A percentile compares a stretch with the other conserved stretches of the same genome.
Evolutionary conservation across 1,140 invertebrate genomes (phyloP).

Genomic region (Aphis gossypii): DNA sequence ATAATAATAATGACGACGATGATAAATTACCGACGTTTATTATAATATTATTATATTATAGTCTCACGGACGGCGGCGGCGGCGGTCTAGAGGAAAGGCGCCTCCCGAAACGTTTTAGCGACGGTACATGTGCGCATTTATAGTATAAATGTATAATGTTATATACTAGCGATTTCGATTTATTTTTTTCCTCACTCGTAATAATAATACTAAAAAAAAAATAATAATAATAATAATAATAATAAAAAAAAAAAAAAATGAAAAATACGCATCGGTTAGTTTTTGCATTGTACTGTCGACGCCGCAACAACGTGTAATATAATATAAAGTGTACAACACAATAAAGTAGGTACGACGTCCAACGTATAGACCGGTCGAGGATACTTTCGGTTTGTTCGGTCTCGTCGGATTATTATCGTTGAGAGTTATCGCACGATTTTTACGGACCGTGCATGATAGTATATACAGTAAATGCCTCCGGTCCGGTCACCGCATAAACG

Average conservation of each 20-base stretch:
- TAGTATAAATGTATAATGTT: not conserved
- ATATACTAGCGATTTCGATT: slow-evolving; percentile 3
- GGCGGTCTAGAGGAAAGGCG: not conserved
- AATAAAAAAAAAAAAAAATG: not conserved
- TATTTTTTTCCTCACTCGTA: slow-evolving; percentile 2
- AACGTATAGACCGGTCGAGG: not conserved
- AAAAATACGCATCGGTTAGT: not conserved
- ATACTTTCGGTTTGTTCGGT: slow-evolving; percentile 9
- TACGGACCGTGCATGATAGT: not conserved
- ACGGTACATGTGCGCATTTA: too few relatives aligned
- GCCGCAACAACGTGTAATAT: slow-evolving; percentile 10
- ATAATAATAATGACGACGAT: not conserved
- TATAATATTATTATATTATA: not conserved
- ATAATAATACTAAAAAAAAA: not conserved
- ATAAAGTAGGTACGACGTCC: slow-evolving; percentile 5
- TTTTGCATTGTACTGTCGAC: slow-evolving; percentile 3
- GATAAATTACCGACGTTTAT: not conserved
- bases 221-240: too few relatives aligned
- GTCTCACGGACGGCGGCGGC: not conserved
- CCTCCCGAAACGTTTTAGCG: not conserved
- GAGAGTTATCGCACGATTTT: slow-evolving; percentile 14
- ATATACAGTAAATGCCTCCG: not conserved
- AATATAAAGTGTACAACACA: slow-evolving; percentile 1
- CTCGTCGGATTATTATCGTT: slow-evolving; percentile 6
- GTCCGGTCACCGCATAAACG: not conserved